Evolutionary conservation across 2,797 vertebrate species (phyloP).

Genomic region (Epinephelus awoara): DNA sequence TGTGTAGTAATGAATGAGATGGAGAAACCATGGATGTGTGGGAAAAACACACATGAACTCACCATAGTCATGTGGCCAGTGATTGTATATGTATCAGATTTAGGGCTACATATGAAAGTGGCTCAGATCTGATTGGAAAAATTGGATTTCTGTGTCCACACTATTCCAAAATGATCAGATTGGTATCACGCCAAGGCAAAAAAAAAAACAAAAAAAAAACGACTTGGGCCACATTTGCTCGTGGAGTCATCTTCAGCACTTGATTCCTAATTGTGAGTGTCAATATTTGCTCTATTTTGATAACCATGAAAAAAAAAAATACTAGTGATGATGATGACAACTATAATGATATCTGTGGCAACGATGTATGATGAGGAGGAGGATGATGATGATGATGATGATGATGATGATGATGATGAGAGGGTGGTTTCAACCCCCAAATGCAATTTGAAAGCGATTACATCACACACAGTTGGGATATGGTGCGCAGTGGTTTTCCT

Average conservation of each 20-base stretch:
- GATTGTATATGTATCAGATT: too few species aligned
- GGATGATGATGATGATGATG: neutral
- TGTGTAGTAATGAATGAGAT: too few species aligned
- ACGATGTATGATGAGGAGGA: neutral
- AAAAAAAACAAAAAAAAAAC: too few species aligned
- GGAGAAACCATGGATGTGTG: too few species aligned
- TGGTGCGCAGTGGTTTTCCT: conserved; percentile 23
- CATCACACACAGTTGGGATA: conserved; percentile 41
- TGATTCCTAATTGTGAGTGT: conserved; percentile 7
- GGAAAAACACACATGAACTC: too few species aligned
- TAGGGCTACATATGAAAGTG: too few species aligned
- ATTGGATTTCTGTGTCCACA: too few species aligned
- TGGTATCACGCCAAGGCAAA: too few species aligned
- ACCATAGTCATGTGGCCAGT: too few species aligned
- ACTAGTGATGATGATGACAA: neutral
- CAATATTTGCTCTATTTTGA: conserved; percentile 18
- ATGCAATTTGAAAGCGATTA: conserved; percentile 50
- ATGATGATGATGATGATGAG: conserved; percentile 28
- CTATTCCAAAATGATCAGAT: too few species aligned
- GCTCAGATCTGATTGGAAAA: too few species aligned
- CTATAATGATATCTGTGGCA: neutral
- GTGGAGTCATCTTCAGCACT: conserved; percentile 5
- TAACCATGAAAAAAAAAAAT: conserved; percentile 20
- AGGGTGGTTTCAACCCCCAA: conserved; percentile 21
- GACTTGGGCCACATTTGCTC: neutral